Conservation (phyloP, 37 sponge, comb jelly and placozoan genomes). For the Spongia lamella region DNA sequence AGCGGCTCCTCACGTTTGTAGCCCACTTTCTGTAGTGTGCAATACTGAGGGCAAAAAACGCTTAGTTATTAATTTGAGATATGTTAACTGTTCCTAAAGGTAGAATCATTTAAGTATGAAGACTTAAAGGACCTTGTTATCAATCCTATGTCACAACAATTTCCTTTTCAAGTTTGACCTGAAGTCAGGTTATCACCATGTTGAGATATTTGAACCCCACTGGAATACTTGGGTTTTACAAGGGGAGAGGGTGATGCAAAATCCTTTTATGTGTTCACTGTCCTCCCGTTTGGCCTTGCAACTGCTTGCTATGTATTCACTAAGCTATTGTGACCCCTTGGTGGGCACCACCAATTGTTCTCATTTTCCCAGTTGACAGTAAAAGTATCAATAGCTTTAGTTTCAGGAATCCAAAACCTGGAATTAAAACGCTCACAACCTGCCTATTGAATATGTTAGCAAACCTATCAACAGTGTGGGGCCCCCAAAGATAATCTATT, state of each 20-base stretch:
- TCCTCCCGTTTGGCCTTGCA: conserved; percentile 21
- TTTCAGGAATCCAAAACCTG: no score
- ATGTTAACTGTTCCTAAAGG: conserved; percentile 14
- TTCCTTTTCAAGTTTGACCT: no score
- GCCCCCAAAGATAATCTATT: conserved; percentile 28
- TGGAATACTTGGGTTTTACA: no score
- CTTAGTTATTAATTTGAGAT: conserved; percentile 21
- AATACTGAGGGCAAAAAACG: conserved; percentile 8
- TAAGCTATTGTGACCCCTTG: conserved; percentile 10
- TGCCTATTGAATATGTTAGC: conserved; percentile 11
- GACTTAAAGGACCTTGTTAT: conserved; percentile 22
- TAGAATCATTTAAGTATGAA: conserved; percentile 31
- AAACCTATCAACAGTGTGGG: conserved; percentile 32
- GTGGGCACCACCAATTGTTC: conserved; percentile 41
- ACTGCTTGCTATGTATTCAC: conserved; percentile 12
- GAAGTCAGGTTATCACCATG: no score
- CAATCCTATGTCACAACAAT: no score
- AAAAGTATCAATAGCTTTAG: conserved; percentile 42
- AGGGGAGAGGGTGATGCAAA: no score
- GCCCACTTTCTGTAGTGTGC: conserved; percentile 26
- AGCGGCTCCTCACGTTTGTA: conserved; percentile 5
- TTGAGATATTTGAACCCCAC: no score
- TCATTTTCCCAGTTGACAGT: conserved; percentile 29
- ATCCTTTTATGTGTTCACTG: not conserved
- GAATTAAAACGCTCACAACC: no score